Percentiles rank a stretch among this genome's conserved stretches.
Evolutionary conservation across 2,888 invertebrate species (phyloP).

Genomic region (Dicyrtoma fusca): DNA sequence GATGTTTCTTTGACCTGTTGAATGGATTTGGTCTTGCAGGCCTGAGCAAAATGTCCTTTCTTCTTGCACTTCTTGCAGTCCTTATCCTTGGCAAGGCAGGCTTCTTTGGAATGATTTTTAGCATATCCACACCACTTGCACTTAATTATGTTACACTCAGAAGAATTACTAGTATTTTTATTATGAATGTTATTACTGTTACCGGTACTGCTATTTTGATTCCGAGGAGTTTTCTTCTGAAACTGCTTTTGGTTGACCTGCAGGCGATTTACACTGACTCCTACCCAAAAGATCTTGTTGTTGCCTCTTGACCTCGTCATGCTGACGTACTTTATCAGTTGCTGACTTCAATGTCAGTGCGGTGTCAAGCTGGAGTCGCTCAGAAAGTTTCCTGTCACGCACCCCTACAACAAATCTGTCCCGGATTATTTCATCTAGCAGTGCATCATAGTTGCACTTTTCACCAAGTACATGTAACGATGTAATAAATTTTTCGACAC

Average conservation of each 20-base stretch:
- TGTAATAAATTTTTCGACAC: conserved; percentile 45
- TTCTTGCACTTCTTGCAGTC: conserved; percentile 32
- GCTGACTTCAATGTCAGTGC: conserved; percentile 39
- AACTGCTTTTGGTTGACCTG: no score
- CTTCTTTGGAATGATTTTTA: conserved; percentile 20
- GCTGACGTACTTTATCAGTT: conserved; percentile 32
- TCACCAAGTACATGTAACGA: conserved; percentile 40
- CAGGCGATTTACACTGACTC: no score
- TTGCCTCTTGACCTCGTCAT: conserved; percentile 33
- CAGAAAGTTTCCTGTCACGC: conserved; percentile 37
- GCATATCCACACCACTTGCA: background rate
- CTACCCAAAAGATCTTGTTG: conserved; percentile 7
- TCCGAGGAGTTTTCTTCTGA: no score
- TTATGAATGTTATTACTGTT: no score
- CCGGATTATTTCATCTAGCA: conserved; percentile 47
- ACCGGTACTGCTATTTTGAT: no score
- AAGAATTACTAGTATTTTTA: no score
- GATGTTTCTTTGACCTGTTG: no score
- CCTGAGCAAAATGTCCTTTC: conserved; percentile 33
- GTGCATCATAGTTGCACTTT: conserved; percentile 41
- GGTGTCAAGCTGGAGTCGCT: conserved; percentile 43
- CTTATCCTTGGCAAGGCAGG: conserved; percentile 34
- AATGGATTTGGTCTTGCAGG: conserved; percentile 24
- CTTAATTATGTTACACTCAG: no score
- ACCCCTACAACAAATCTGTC: conserved; percentile 50